These are phyloP conservation scores for Maniola hyperantus DNA, from an alignment of 2,888 invertebrate genomes.

Conservation along the genomic window DNA sequence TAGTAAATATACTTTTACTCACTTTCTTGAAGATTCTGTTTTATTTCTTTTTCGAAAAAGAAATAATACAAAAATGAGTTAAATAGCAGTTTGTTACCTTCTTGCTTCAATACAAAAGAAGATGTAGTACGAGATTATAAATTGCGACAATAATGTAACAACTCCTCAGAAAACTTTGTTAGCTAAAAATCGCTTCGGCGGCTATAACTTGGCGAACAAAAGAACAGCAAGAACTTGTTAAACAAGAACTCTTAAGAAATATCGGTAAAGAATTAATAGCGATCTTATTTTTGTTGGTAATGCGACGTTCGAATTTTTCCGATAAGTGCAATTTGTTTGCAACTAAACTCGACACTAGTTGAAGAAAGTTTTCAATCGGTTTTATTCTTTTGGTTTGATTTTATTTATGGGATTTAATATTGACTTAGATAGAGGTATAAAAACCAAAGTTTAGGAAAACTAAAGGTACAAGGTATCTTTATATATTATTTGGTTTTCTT, in stretches of 20 bases:
- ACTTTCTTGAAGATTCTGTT: too few relatives aligned
- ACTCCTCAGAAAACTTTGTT: constrained; percentile 12
- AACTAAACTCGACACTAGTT: constrained; percentile 13
- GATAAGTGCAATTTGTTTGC: constrained; percentile 27
- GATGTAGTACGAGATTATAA: neutral
- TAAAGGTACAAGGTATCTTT: too few relatives aligned
- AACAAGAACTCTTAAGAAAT: constrained; percentile 31
- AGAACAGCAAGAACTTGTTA: constrained; percentile 28
- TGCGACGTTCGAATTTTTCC: constrained; percentile 26
- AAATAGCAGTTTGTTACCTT: too few relatives aligned
- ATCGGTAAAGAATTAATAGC: constrained; percentile 29
- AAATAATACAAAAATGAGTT: too few relatives aligned
- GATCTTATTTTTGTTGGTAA: constrained; percentile 24
- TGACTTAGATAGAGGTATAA: neutral
- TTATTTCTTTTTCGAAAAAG: neutral
- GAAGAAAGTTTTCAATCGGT: constrained; percentile 13
- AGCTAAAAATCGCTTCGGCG: constrained; percentile 24
- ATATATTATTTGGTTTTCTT: too few relatives aligned
- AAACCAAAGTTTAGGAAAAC: neutral
- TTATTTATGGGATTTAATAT: neutral
- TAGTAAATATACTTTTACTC: neutral
- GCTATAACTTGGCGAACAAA: constrained; percentile 20
- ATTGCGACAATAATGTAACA: constrained; percentile 10
- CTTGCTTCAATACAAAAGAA: neutral
- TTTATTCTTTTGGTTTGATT: constrained; percentile 3